Evolutionary conservation across 2,113 vertebrate genomes (phyloP).

Genomic region (Hymenochirus boettgeri): DNA sequence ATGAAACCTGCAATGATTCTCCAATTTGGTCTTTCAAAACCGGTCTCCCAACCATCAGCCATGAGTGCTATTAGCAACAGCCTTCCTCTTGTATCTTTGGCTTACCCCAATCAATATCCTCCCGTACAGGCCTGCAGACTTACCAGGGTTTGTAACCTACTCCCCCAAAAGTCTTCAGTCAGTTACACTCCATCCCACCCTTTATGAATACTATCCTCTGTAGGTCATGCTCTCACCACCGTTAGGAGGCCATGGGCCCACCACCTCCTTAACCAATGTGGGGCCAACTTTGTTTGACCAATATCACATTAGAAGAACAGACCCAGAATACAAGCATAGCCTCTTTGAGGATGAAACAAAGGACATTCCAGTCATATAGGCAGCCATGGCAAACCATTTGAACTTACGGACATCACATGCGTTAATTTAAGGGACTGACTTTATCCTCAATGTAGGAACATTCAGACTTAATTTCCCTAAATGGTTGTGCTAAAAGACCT

Average conservation of each 20-base stretch:
- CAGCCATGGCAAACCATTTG: constrained; percentile 83
- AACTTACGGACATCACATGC: constrained; percentile 6
- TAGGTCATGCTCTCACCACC: constrained; percentile 76
- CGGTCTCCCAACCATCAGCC: constrained; percentile 64
- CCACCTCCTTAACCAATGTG: constrained; percentile 78
- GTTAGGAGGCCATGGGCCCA: constrained; percentile 71
- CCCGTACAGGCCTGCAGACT: constrained; percentile 76
- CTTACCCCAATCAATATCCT: constrained; percentile 68
- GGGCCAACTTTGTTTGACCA: constrained; percentile 76
- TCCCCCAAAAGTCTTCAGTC: constrained; percentile 65
- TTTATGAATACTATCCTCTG: constrained; percentile 72
- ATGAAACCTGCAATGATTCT: constrained; percentile 89
- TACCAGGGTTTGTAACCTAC: constrained; percentile 79
- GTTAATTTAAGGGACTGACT: no score
- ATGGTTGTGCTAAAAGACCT: not conserved
- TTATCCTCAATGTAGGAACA: no score
- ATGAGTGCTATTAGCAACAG: constrained; percentile 64
- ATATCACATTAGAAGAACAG: constrained; percentile 69
- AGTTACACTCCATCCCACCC: constrained; percentile 75
- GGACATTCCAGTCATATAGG: constrained; percentile 92
- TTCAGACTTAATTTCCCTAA: not conserved
- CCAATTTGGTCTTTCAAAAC: constrained; percentile 83
- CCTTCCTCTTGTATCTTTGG: constrained; percentile 84
- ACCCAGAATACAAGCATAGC: constrained; percentile 92
- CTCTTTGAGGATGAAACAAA: constrained; percentile 89